Evolutionary conservation across 2,797 vertebrate species (phyloP).

Genomic region (Coregonus ussuriensis): DNA sequence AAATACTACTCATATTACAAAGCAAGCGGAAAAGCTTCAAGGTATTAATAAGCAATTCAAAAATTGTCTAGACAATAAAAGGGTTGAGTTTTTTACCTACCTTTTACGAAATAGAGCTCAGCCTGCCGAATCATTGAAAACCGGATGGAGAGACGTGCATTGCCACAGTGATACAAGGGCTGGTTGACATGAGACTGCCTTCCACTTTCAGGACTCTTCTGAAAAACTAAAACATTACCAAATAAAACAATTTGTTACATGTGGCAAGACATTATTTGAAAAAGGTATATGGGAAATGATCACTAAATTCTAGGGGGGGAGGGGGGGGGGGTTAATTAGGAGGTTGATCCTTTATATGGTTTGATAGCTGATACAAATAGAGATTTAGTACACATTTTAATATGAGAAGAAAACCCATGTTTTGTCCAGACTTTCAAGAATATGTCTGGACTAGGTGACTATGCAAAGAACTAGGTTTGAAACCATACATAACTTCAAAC

Average conservation of each 20-base stretch:
- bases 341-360: no score
- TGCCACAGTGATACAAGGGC: slow-evolving; percentile 11
- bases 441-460: no score
- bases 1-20: no score
- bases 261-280: background rate
- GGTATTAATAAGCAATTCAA: background rate
- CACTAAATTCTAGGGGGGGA: background rate
- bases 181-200: background rate
- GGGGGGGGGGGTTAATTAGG: no score
- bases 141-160: background rate
- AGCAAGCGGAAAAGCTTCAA: background rate
- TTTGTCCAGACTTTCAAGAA: no score
- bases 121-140: background rate
- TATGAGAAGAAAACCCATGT: no score
- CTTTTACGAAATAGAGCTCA: slow-evolving; percentile 1
- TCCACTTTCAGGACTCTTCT: background rate
- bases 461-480: no score
- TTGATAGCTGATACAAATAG: no score
- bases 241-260: background rate
- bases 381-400: no score
- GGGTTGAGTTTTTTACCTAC: background rate
- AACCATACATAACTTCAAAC: no score
- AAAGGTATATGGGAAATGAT: background rate
- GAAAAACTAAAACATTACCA: background rate
- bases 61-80: background rate